Conservation (phyloP, 1,140 invertebrate species). For the Drosophila serrata region DNA sequence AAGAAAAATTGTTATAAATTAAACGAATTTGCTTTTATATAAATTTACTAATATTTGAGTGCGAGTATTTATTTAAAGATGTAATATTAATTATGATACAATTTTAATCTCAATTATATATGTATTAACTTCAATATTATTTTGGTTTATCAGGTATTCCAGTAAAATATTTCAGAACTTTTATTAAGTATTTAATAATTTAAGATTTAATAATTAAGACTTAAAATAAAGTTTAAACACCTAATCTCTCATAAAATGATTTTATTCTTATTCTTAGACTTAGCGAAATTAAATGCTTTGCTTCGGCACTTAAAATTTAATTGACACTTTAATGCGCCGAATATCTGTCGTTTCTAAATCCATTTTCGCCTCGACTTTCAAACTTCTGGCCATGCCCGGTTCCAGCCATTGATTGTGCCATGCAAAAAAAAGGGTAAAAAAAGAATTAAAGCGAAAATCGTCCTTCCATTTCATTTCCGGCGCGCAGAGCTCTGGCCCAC, state of each 20-base stretch:
- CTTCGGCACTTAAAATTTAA: background rate
- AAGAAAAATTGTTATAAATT: background rate
- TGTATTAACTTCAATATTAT: no score
- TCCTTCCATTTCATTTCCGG: slow-evolving; percentile 47
- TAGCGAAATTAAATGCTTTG: background rate
- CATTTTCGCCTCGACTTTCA: slow-evolving; percentile 6
- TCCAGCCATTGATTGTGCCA: background rate
- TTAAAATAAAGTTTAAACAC: background rate
- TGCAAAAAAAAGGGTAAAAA: background rate
- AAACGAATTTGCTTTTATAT: background rate
- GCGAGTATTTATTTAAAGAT: background rate
- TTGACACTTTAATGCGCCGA: slow-evolving; percentile 11
- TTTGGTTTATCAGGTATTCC: no score
- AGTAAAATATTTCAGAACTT: background rate
- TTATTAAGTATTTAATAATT: no score
- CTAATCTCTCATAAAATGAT: no score
- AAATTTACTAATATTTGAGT: background rate
- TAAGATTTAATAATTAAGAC: no score
- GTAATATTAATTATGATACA: no score
- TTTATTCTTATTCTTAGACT: background rate
- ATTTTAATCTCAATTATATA: no score
- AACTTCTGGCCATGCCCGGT: background rate
- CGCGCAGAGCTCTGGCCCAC: slow-evolving; percentile 29
- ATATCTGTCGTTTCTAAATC: background rate
- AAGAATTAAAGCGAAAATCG: slow-evolving; percentile 19